Base-by-base conservation (phyloP, 2,113 vertebrate species). In the Promerops cafer region DNA sequence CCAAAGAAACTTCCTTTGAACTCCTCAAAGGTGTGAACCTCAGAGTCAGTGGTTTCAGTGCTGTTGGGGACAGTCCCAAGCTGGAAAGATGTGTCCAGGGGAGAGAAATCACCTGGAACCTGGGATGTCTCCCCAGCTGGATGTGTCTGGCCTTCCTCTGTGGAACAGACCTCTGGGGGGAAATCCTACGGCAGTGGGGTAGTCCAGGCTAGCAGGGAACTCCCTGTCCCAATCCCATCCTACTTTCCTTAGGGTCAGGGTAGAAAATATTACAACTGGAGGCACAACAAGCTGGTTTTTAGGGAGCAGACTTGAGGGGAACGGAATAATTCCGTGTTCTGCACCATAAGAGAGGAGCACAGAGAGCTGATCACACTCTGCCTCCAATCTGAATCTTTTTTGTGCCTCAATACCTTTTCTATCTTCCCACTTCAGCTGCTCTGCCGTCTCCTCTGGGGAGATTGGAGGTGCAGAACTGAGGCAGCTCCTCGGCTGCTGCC, bases 371-470 rank as follows among this genome's bases (percentile, higher is more conserved):
- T 71, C 68, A 80, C 54, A 22, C 70, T 3, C 33, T 45, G 75
- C 59, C 66, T 90, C 45, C 78, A 37, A 85, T 50, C 59, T 54
- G 91, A 80, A 80, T 54, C 74, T 8, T 42, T 96, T 93, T 96
- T 92, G 83, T 95, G 88, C 94, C 68, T 94, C 68, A 3, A 1
- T 63, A 54, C 18, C 1, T 95, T 94, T 63, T 30, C 92, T 47
- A 0, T 53, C 49, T 74, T 86, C 57, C 76, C 90, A n/a, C 71
- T 92, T 90, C 42, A 91, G 53, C 70, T 68, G 47, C 24, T 69
- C 49, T 39, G 72, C 37, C 4, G 6, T 54, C 72, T 81, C 27
- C 71, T 86, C 85, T 9, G 54, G 85, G 75, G 90, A 74, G 21
- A 54, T 77, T 44, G 61, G 70, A 92, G 45, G 45, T 63, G 63